Evolutionary conservation across 2,888 invertebrate species (phyloP).

Genomic region (Rambutsinella grinnellia): DNA sequence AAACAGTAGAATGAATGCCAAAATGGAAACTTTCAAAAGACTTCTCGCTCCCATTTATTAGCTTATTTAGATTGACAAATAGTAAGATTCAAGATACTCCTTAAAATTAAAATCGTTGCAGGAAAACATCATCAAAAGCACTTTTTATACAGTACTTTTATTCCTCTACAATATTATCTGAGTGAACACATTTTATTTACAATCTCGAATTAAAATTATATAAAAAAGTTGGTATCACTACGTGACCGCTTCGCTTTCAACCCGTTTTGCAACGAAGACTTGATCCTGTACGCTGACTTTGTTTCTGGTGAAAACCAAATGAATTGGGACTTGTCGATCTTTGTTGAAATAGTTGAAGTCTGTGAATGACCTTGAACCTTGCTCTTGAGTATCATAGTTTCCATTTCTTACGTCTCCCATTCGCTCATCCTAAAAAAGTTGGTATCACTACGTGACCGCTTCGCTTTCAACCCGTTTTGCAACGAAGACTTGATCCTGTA

Average conservation of each 20-base stretch:
- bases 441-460: slow-evolving; percentile 14
- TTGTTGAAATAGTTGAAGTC: slow-evolving; percentile 16
- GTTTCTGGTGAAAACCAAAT: background rate
- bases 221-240: slow-evolving; percentile 18
- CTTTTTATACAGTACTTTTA: too few species aligned
- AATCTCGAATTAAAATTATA: background rate
- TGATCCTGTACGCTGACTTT: slow-evolving; percentile 11
- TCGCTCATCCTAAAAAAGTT: background rate
- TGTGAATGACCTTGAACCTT: background rate
- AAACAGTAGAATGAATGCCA: too few species aligned
- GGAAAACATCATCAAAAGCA: too few species aligned
- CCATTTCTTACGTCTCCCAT: background rate
- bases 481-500: slow-evolving; percentile 27
- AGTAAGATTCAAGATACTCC: too few species aligned
- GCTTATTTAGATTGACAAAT: too few species aligned
- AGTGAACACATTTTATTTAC: too few species aligned
- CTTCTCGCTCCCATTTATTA: too few species aligned
- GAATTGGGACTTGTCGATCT: background rate
- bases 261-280: slow-evolving; percentile 17
- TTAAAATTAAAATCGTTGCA: too few species aligned
- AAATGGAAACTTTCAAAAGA: too few species aligned
- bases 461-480: slow-evolving; percentile 12
- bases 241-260: slow-evolving; percentile 12
- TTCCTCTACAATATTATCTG: too few species aligned
- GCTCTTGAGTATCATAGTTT: background rate